phyloP scores from a whole-genome alignment of 2,797 vertebrate species.

The Erpetoichthys calabaricus region DNA sequence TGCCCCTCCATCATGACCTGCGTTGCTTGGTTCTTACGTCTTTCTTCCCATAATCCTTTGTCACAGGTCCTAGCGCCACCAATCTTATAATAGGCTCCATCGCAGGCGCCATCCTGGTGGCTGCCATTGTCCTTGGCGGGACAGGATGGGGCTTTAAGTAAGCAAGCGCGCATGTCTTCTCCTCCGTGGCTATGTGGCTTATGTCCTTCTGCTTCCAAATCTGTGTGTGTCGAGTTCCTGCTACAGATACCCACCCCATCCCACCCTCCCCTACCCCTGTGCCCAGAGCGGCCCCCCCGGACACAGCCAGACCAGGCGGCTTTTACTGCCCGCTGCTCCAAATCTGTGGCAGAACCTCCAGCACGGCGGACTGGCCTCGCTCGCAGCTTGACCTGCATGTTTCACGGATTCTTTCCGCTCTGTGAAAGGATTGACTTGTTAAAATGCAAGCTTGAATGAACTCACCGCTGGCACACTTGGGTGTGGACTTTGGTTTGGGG shows the following conservation, averaged over 20 bases:
- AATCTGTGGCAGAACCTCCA: constrained; percentile 95
- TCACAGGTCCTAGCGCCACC: constrained; percentile 99
- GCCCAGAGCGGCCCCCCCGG: background rate
- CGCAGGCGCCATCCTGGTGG: constrained; percentile 99
- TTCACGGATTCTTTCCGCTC: constrained; percentile 30
- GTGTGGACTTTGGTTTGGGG: no score
- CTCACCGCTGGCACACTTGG: constrained; percentile 1
- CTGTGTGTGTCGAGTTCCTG: constrained; percentile 87
- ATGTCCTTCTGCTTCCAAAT: constrained; percentile 78
- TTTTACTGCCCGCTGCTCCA: constrained; percentile 10
- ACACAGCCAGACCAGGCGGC: constrained; percentile 3
- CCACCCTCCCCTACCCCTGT: background rate
- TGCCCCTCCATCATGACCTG: constrained; percentile 31
- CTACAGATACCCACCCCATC: constrained; percentile 50
- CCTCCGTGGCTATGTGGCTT: constrained; percentile 66
- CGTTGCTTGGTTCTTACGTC: constrained; percentile 61
- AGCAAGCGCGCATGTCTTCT: constrained; percentile 93
- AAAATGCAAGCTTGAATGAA: constrained; percentile 10
- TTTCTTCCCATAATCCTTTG: constrained; percentile 76
- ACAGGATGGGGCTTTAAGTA: constrained; percentile 99
- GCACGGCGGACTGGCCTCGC: constrained; percentile 73
- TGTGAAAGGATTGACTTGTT: constrained; percentile 17
- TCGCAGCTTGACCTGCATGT: constrained; percentile 91
- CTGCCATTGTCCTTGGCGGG: constrained; percentile 99
- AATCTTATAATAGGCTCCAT: constrained; percentile 99